Conservation (phyloP, 1,140 invertebrate species). For the Caligus rogercresseyi region DNA sequence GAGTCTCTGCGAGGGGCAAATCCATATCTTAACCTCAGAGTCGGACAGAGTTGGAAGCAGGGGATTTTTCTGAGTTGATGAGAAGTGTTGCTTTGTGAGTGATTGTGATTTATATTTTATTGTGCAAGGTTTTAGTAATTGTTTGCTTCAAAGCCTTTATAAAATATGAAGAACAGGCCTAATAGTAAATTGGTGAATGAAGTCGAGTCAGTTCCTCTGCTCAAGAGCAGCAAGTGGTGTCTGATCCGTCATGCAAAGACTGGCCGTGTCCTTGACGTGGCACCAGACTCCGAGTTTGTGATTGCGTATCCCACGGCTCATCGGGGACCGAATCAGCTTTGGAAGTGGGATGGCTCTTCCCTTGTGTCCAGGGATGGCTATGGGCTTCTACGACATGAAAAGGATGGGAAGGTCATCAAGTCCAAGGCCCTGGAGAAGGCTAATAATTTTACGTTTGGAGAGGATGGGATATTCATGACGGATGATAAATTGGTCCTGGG, state of each 20-base stretch:
- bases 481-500: not conserved
- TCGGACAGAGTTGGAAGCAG: no score
- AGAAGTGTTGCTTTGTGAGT: no score
- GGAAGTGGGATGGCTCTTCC: not conserved
- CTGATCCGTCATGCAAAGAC: not conserved
- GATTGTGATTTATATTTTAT: no score
- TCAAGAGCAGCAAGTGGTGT: not conserved
- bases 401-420: not conserved
- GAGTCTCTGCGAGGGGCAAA: no score
- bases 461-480: not conserved
- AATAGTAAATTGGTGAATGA: not conserved
- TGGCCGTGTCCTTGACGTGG: not conserved
- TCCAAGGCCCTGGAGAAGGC: not conserved
- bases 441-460: not conserved
- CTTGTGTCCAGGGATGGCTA: not conserved
- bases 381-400: not conserved
- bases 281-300: not conserved
- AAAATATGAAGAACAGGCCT: not conserved
- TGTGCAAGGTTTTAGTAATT: no score
- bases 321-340: not conserved
- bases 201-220: not conserved
- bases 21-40: no score
- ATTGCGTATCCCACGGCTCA: not conserved
- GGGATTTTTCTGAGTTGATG: no score
- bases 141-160: no score